phyloP scores from a whole-genome alignment of 1,140 invertebrate species.

The Ips typographus region DNA sequence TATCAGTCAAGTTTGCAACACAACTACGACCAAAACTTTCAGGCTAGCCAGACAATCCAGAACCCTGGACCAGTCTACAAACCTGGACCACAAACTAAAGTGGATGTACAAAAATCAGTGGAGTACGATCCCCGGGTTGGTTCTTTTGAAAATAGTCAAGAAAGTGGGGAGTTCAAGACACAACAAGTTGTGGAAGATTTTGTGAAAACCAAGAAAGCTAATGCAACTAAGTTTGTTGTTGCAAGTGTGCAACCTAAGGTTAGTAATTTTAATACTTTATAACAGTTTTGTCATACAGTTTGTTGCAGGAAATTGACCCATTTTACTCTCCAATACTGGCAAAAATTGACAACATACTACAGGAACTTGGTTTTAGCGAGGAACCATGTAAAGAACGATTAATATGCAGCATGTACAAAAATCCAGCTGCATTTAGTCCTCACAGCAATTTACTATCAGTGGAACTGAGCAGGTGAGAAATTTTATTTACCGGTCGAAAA shows the following conservation, averaged over 20 bases:
- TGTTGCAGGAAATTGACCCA: conserved; percentile 56
- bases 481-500: neutral
- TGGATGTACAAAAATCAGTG: conserved; percentile 17
- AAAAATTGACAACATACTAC: conserved; percentile 72
- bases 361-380: conserved; percentile 64
- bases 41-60: conserved; percentile 1
- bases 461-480: conserved; percentile 76
- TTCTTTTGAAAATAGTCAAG: conserved; percentile 18
- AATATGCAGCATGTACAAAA: conserved; percentile 80
- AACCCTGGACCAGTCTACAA: conserved; percentile 17
- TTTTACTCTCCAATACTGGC: conserved; percentile 78
- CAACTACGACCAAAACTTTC: conserved; percentile 12
- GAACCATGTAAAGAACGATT: conserved; percentile 73
- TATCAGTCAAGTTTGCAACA: conserved; percentile 13
- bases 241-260: no score
- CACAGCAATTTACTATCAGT: conserved; percentile 82
- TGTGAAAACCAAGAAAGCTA: neutral
- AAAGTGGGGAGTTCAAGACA: neutral
- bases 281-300: neutral
- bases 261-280: neutral
- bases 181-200: neutral
- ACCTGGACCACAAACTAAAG: neutral
- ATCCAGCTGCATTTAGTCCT: conserved; percentile 72
- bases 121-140: conserved; percentile 19
- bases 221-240: neutral